These are phyloP conservation scores for Brachyalestes nurse DNA, from an alignment of 2,797 vertebrate species.

Conservation along the genomic window DNA sequence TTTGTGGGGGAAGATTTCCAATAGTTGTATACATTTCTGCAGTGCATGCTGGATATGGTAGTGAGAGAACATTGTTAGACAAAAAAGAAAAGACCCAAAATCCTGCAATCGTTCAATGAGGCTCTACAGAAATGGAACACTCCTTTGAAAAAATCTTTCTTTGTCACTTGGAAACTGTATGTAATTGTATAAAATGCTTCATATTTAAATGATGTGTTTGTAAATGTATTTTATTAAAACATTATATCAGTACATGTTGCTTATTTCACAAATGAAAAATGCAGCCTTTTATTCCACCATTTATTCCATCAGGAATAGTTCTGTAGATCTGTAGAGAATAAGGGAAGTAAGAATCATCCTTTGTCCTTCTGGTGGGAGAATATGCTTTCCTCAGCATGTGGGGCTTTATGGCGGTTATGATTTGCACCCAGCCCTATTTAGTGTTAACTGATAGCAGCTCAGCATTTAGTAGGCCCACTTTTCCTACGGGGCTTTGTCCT, in stretches of 20 bases:
- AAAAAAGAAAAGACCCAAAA: too few species aligned
- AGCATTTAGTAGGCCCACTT: constrained; percentile 40
- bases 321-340: background rate
- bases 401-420: constrained; percentile 12
- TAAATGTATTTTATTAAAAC: background rate
- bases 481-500: constrained; percentile 50
- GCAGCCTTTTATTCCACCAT: background rate
- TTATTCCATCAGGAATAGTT: background rate
- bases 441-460: constrained; percentile 32
- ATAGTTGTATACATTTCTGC: too few species aligned
- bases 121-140: too few species aligned
- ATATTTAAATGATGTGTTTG: too few species aligned
- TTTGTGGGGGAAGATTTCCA: too few species aligned
- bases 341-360: background rate
- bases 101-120: too few species aligned
- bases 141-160: too few species aligned
- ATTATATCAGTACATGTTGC: background rate
- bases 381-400: constrained; percentile 27
- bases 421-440: constrained; percentile 7
- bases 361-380: background rate
- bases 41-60: too few species aligned
- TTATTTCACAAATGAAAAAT: background rate
- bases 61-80: too few species aligned
- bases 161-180: background rate
- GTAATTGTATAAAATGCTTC: background rate